phyloP scores from a whole-genome alignment of 2,113 vertebrate species.

The Semnopithecus entellus region DNA sequence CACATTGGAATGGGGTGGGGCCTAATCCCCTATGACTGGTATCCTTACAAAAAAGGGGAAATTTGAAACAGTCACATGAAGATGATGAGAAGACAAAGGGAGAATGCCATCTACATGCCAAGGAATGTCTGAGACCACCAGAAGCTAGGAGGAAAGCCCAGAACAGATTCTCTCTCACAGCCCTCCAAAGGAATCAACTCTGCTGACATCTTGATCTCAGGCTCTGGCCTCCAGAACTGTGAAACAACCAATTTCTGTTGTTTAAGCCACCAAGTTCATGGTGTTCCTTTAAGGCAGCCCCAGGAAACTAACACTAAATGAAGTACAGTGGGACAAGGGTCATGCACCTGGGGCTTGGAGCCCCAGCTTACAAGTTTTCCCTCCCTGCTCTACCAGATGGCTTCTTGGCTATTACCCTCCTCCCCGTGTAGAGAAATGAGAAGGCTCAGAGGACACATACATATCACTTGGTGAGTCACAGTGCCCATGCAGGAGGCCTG shows the following conservation, averaged over 20 bases:
- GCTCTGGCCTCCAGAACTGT: not conserved
- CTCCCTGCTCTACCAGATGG: not conserved
- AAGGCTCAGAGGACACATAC: fast-evolving
- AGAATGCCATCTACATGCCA: not conserved
- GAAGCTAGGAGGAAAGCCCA: not conserved
- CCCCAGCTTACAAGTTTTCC: not conserved
- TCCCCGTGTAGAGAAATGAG: fast-evolving
- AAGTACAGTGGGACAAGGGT: fast-evolving
- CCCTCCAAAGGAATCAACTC: not conserved
- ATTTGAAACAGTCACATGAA: not conserved
- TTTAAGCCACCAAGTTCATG: not conserved
- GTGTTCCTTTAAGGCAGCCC: not conserved
- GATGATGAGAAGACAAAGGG: not conserved
- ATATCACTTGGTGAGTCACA: not conserved
- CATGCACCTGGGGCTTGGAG: not conserved
- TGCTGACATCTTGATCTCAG: not conserved
- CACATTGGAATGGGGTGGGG: not conserved
- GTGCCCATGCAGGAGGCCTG: not conserved
- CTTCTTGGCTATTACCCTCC: not conserved
- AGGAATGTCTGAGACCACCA: not conserved
- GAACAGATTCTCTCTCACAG: not conserved
- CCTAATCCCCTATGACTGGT: not conserved
- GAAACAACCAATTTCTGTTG: not conserved
- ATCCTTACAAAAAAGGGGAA: not conserved
- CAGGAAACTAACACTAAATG: not conserved